Conservation (phyloP, 2,113 vertebrate species). For the Sterrhoptilus dennistouni region DNA sequence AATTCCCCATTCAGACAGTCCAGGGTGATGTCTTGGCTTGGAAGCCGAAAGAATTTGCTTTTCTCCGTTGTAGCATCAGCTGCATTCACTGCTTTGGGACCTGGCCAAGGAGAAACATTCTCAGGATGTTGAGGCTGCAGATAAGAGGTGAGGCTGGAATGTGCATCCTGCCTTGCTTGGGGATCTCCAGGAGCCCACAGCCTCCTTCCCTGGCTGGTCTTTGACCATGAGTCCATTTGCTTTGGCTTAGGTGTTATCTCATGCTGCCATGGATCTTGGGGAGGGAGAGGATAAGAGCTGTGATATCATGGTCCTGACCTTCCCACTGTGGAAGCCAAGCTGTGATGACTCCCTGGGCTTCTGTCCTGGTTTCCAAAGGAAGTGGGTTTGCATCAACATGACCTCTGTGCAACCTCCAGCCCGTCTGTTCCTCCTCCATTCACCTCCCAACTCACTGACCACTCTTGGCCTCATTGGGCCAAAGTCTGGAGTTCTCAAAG, state of each 20-base stretch:
- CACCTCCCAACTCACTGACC: not conserved
- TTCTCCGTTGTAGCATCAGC: not conserved
- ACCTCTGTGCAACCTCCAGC: not conserved
- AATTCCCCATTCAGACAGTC: not conserved
- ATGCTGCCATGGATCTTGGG: not conserved
- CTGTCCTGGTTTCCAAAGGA: not conserved
- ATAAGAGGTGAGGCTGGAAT: slow-evolving; percentile 15
- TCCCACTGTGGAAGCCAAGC: not conserved
- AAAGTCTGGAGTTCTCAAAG: not conserved
- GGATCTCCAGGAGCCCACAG: not conserved
- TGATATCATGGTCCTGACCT: not conserved
- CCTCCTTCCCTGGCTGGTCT: not conserved
- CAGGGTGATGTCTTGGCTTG: not conserved
- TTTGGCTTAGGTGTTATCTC: slow-evolving; percentile 13
- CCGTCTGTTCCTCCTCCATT: not conserved
- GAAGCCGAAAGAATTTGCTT: not conserved
- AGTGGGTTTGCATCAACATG: accelerated
- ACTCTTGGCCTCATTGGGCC: not conserved
- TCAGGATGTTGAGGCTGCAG: slow-evolving; percentile 10
- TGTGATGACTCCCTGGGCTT: not conserved
- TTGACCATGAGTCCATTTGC: not conserved
- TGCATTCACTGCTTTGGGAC: not conserved
- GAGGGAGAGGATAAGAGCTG: not conserved
- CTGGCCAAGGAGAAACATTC: not conserved
- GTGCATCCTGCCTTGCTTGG: not conserved